phyloP scores from a whole-genome alignment of 2,797 vertebrate species.

The Cynodonichthys magdalenae region DNA sequence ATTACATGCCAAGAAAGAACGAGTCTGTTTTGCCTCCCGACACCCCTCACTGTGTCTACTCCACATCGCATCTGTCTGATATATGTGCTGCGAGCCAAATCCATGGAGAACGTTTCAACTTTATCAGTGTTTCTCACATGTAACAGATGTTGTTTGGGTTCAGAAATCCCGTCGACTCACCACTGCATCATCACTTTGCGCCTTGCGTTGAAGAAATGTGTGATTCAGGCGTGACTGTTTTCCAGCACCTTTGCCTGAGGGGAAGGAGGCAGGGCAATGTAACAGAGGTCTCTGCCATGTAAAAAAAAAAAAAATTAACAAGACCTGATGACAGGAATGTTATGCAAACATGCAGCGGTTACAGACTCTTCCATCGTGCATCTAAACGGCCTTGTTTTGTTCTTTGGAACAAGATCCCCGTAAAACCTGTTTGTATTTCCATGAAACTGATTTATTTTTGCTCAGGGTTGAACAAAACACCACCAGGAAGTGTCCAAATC shows the following conservation, averaged over 20 bases:
- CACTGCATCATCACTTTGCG: slow-evolving; percentile 51
- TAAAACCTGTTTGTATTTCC: slow-evolving; percentile 28
- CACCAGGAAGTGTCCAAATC: slow-evolving; percentile 19
- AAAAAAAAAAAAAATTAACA: slow-evolving; percentile 4
- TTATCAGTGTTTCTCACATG: slow-evolving; percentile 32
- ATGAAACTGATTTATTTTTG: background rate
- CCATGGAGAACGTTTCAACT: background rate
- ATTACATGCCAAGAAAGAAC: slow-evolving; percentile 48
- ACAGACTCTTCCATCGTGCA: slow-evolving; percentile 17
- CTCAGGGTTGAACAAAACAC: background rate
- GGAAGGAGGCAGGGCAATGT: slow-evolving; percentile 25
- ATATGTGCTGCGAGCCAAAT: slow-evolving; percentile 13
- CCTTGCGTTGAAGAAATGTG: slow-evolving; percentile 4
- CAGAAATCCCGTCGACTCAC: slow-evolving; percentile 53
- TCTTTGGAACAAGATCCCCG: slow-evolving; percentile 9
- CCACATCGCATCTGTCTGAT: slow-evolving; percentile 7
- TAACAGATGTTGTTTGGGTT: slow-evolving; percentile 62
- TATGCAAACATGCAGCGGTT: slow-evolving; percentile 28
- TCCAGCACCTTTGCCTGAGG: slow-evolving; percentile 56
- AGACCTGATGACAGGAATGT: slow-evolving; percentile 32
- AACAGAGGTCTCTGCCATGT: slow-evolving; percentile 20
- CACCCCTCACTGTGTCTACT: slow-evolving; percentile 26
- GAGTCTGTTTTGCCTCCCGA: slow-evolving; percentile 13
- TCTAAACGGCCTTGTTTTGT: slow-evolving; percentile 16
- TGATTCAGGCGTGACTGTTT: slow-evolving; percentile 65